Percentiles rank a stretch among this genome's conserved stretches.
Evolutionary conservation across 2,888 invertebrate genomes (phyloP).

Genomic region (Hemaris fuciformis): DNA sequence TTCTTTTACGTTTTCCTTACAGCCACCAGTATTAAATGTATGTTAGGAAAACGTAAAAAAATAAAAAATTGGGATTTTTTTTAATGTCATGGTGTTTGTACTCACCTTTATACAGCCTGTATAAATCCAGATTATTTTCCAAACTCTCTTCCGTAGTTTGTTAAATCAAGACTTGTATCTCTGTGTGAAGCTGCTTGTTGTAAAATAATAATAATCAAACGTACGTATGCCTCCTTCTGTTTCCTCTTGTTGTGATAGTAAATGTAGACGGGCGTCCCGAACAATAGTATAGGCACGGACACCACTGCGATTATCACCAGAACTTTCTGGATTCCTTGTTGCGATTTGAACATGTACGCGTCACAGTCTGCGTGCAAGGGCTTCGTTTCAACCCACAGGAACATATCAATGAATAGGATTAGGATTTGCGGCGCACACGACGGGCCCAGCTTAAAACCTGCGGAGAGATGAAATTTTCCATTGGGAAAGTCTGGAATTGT

Average conservation of each 20-base stretch:
- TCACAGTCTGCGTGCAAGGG: slow-evolving; percentile 62
- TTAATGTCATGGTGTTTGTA: too few species aligned
- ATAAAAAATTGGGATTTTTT: too few species aligned
- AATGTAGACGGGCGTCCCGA: slow-evolving; percentile 86
- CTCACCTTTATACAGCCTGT: too few species aligned
- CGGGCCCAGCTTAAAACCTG: slow-evolving; percentile 49
- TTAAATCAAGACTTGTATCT: too few species aligned
- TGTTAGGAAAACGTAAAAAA: too few species aligned
- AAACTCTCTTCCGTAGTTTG: too few species aligned
- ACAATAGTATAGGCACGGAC: slow-evolving; percentile 87
- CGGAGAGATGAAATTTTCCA: too few species aligned
- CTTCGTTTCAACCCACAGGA: slow-evolving; percentile 69
- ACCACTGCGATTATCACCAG: slow-evolving; percentile 81
- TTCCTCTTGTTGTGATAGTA: slow-evolving; percentile 31
- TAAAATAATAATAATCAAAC: background rate
- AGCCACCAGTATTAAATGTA: too few species aligned
- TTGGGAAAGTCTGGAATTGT: too few species aligned
- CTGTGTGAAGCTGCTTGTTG: too few species aligned
- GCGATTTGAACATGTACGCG: slow-evolving; percentile 80
- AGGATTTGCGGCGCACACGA: slow-evolving; percentile 88
- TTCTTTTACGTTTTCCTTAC: too few species aligned
- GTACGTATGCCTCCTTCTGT: slow-evolving; percentile 33
- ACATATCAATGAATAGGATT: slow-evolving; percentile 90
- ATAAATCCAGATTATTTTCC: too few species aligned
- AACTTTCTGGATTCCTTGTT: slow-evolving; percentile 78